Percentiles rank a stretch among this genome's conserved stretches.
These are phyloP conservation scores for Noctua janthina DNA, from an alignment of 2,888 invertebrate species.

Conservation along the genomic window DNA sequence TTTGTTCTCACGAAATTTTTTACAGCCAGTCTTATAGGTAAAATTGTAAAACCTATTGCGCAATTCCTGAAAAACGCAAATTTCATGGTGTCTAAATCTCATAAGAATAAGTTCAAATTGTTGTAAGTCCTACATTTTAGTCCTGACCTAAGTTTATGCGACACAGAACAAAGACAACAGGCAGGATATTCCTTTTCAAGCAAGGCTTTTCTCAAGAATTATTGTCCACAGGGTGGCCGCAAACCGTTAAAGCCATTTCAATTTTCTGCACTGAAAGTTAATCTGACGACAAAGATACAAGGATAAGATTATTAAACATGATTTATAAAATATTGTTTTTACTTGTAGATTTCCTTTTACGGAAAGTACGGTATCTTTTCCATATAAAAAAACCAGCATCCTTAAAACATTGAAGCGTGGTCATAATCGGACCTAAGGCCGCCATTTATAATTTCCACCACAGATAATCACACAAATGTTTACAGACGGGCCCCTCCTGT, in stretches of 20 bases:
- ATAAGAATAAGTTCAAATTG: background rate
- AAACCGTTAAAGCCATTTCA: background rate
- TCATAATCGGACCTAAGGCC: background rate
- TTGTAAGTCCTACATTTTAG: slow-evolving; percentile 6
- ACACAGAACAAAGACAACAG: slow-evolving; percentile 4
- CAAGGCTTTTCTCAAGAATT: slow-evolving; percentile 25
- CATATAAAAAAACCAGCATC: background rate
- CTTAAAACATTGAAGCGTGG: background rate
- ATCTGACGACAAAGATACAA: background rate
- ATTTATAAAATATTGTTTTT: background rate
- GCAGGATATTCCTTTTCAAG: slow-evolving; percentile 10
- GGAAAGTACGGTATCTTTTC: background rate
- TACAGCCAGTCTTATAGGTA: background rate
- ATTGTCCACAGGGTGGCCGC: slow-evolving; percentile 7
- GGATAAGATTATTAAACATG: background rate
- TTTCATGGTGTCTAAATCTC: background rate
- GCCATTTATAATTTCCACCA: background rate
- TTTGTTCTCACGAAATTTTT: slow-evolving; percentile 23
- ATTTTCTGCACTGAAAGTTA: background rate
- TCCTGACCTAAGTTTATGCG: background rate
- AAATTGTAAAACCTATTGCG: background rate
- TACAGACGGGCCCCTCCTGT: background rate
- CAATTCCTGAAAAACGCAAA: background rate
- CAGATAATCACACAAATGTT: background rate
- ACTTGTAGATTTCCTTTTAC: background rate